Evolutionary conservation across 1,140 invertebrate genomes (phyloP).

Genomic region (Drosophila tani): DNA sequence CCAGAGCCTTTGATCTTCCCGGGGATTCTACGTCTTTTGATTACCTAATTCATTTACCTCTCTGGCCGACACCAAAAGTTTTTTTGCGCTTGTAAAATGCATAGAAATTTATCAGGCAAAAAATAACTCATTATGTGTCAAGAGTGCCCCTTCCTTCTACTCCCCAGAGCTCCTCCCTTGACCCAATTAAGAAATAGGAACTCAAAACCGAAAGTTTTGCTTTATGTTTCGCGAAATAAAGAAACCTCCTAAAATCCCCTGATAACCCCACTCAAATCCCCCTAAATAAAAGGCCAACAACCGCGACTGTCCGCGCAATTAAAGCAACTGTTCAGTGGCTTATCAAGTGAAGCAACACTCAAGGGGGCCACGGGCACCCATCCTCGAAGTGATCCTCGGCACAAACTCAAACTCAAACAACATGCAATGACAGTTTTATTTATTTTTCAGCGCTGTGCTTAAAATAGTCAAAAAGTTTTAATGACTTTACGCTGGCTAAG

Average conservation of each 20-base stretch:
- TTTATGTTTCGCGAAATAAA: conserved; percentile 27
- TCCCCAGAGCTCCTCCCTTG: conserved; percentile 31
- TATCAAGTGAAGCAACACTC: conserved; percentile 70
- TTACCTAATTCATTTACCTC: conserved; percentile 78
- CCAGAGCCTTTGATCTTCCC: conserved; percentile 67
- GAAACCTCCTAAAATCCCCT: background rate
- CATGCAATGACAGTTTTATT: conserved; percentile 78
- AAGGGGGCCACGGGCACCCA: conserved; percentile 25
- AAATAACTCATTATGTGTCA: conserved; percentile 80
- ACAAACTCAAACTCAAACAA: conserved; percentile 79
- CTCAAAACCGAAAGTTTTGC: conserved; percentile 63
- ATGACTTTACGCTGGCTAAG: conserved; percentile 72
- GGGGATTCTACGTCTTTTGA: conserved; percentile 72
- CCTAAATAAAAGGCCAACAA: conserved; percentile 20
- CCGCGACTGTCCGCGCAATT: conserved; percentile 72
- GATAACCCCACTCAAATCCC: background rate
- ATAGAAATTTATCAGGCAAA: conserved; percentile 68
- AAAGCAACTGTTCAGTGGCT: conserved; percentile 71
- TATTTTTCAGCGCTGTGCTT: conserved; percentile 63
- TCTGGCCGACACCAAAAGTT: conserved; percentile 30
- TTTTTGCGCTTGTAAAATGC: conserved; percentile 20
- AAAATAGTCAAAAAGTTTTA: conserved; percentile 82
- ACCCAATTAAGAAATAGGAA: conserved; percentile 68
- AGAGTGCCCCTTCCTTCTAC: conserved; percentile 20
- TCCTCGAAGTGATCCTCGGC: conserved; percentile 19